A percentile compares a stretch with the other conserved stretches of the same genome.
These are phyloP conservation scores for Drosophila sp. DNA, from an alignment of 1,140 invertebrate species.

Conservation along the genomic window DNA sequence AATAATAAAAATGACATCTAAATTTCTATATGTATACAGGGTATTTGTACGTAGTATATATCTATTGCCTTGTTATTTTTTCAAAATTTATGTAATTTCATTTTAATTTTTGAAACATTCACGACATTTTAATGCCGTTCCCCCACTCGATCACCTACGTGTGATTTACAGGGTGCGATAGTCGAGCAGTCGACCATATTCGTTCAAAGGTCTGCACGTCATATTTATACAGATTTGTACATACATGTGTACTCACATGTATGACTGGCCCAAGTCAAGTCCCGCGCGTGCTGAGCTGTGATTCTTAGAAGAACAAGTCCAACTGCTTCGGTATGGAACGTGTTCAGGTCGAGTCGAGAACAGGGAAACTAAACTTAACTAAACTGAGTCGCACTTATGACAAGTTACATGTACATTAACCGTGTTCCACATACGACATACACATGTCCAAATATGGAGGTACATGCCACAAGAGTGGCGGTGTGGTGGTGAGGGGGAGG, in stretches of 20 bases:
- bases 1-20: too few relatives aligned
- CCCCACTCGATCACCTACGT: constrained; percentile 41
- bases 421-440: constrained; percentile 69
- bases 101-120: constrained; percentile 59
- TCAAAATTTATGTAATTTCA: constrained; percentile 64
- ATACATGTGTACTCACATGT: constrained; percentile 9
- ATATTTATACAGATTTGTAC: constrained; percentile 34
- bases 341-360: constrained; percentile 51
- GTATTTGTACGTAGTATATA: not conserved
- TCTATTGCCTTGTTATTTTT: not conserved
- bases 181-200: constrained; percentile 15
- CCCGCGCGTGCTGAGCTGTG: constrained; percentile 68
- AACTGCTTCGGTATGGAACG: constrained; percentile 52
- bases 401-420: constrained; percentile 65
- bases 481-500: not conserved
- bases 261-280: constrained; percentile 31
- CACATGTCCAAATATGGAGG: constrained; percentile 33
- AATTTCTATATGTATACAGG: not conserved
- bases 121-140: constrained; percentile 60
- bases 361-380: constrained; percentile 21
- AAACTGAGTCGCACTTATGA: constrained; percentile 64
- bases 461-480: not conserved
- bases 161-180: constrained; percentile 57
- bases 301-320: constrained; percentile 76
- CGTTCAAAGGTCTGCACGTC: constrained; percentile 17